phyloP scores from a whole-genome alignment of 30 jellyfish, hydroid and myxozoan species.

The Chironex yamaguchii region DNA sequence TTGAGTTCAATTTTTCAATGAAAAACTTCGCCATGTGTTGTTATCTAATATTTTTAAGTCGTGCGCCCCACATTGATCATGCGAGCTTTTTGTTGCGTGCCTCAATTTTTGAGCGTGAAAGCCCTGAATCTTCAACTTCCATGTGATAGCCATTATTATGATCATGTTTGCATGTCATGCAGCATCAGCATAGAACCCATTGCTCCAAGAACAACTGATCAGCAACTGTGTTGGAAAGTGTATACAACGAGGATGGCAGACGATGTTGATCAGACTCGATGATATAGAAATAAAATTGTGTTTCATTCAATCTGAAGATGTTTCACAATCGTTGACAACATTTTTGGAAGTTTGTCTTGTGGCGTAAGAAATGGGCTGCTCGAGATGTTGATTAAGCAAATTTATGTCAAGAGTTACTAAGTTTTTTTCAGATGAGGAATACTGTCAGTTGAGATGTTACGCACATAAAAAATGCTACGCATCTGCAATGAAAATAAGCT shows the following conservation, averaged over 20 bases:
- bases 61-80: too few species aligned
- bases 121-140: conserved; percentile 21
- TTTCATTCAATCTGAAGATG: not conserved
- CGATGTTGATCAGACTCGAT: conserved; percentile 15
- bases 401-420: conserved; percentile 13
- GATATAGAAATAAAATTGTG: not conserved
- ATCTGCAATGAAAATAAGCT: too few species aligned
- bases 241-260: conserved; percentile 36
- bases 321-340: not conserved
- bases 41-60: too few species aligned
- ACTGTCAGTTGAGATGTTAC: too few species aligned
- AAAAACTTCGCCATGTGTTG: too few species aligned
- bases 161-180: conserved; percentile 44
- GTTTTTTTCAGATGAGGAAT: conserved; percentile 18
- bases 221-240: conserved; percentile 31
- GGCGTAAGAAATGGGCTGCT: conserved; percentile 37
- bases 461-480: too few species aligned
- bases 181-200: conserved; percentile 14
- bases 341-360: not conserved
- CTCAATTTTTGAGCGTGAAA: too few species aligned
- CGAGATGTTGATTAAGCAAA: not conserved
- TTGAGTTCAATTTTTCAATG: too few species aligned
- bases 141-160: conserved; percentile 57
- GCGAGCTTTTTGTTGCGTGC: too few species aligned
- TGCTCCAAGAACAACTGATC: conserved; percentile 30